Evolutionary conservation across 1,140 invertebrate species (phyloP).

Genomic region (Heliconius melpomene): DNA sequence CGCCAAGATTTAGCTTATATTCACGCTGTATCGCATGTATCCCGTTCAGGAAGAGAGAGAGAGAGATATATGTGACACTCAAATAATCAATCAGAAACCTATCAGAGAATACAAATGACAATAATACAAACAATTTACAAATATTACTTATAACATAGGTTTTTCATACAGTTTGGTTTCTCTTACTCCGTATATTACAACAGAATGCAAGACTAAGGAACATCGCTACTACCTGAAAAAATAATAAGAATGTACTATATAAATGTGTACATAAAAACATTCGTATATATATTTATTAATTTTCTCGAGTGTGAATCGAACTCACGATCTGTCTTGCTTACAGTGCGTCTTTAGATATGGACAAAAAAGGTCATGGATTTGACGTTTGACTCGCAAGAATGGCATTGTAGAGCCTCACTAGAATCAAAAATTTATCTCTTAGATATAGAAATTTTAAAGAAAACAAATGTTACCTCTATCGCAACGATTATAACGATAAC

Average conservation of each 20-base stretch:
- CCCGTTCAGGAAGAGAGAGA: no score
- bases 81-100: neutral
- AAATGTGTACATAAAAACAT: neutral
- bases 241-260: neutral
- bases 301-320: neutral
- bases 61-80: neutral
- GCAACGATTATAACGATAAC: conserved; percentile 47
- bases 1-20: no score
- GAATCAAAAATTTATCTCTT: neutral
- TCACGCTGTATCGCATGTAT: no score
- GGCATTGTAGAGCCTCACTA: no score
- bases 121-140: neutral
- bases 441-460: neutral
- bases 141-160: neutral
- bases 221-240: conserved; percentile 9
- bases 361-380: no score
- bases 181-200: neutral
- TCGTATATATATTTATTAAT: neutral
- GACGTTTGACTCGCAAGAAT: no score
- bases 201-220: neutral
- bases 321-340: neutral
- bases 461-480: conserved; percentile 47
- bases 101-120: neutral
- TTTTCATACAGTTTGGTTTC: neutral
- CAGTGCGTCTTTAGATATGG: neutral